Conservation (phyloP, 2,797 vertebrate genomes). For the Dipus sagitta region DNA sequence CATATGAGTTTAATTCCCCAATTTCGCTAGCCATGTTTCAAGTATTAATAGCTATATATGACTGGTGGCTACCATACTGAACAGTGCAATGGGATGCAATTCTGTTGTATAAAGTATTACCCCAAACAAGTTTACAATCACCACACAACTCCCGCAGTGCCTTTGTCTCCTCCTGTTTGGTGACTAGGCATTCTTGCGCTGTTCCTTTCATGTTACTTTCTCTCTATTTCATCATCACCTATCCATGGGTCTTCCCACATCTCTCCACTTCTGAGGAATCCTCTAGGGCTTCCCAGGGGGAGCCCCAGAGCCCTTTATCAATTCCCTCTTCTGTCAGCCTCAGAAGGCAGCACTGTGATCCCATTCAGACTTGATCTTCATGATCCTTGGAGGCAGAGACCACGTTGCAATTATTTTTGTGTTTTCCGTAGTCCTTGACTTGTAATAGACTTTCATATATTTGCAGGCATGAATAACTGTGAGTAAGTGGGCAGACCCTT, state of each 20-base stretch:
- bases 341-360: neutral
- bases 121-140: neutral
- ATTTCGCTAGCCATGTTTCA: neutral
- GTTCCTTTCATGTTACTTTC: neutral
- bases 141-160: neutral
- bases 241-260: accelerated
- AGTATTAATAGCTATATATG: neutral
- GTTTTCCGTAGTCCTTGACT: neutral
- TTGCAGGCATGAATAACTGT: neutral
- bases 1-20: neutral
- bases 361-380: neutral
- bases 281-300: neutral
- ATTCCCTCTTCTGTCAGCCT: neutral
- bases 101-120: neutral
- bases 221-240: neutral
- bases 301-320: neutral
- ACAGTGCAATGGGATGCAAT: neutral
- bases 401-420: conserved; percentile 12
- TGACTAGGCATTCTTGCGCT: neutral
- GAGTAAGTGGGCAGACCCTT: neutral
- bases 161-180: neutral
- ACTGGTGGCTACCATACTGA: neutral
- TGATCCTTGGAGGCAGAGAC: neutral
- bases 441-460: neutral
- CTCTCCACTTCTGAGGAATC: neutral